Evolutionary conservation across 2,888 invertebrate genomes (phyloP).

Genomic region (Smittia aterrima): DNA sequence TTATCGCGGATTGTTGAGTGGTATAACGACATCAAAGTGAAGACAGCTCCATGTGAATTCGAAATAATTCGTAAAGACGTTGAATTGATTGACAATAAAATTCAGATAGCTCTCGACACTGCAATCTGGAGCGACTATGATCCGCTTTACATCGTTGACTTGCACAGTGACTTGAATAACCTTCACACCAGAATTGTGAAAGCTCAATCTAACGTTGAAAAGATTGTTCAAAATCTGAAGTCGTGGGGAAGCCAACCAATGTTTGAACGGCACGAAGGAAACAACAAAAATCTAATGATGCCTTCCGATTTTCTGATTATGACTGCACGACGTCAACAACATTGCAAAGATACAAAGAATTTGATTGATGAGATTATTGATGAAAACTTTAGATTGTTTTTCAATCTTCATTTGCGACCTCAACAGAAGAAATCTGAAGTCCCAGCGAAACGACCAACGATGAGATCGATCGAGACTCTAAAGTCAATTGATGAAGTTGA

Average conservation of each 20-base stretch:
- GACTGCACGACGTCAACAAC: slow-evolving; percentile 47
- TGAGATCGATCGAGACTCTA: neutral
- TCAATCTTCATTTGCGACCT: slow-evolving; percentile 60
- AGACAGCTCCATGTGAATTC: slow-evolving; percentile 74
- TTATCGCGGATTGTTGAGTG: slow-evolving; percentile 66
- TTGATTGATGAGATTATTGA: slow-evolving; percentile 61
- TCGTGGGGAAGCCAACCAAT: slow-evolving; percentile 74
- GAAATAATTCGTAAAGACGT: slow-evolving; percentile 75
- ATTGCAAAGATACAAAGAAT: slow-evolving; percentile 56
- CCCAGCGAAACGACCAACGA: slow-evolving; percentile 42
- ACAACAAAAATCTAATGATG: slow-evolving; percentile 58
- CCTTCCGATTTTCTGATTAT: slow-evolving; percentile 50
- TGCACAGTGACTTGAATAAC: slow-evolving; percentile 67
- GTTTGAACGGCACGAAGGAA: slow-evolving; percentile 69
- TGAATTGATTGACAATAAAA: slow-evolving; percentile 66
- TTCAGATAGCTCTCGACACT: slow-evolving; percentile 66
- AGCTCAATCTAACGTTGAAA: slow-evolving; percentile 65
- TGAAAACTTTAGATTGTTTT: slow-evolving; percentile 68
- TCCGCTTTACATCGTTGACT: slow-evolving; percentile 67
- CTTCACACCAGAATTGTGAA: slow-evolving; percentile 67
- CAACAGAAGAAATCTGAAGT: slow-evolving; percentile 45
- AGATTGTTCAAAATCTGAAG: slow-evolving; percentile 59
- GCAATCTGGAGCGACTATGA: slow-evolving; percentile 75
- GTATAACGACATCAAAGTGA: slow-evolving; percentile 77
- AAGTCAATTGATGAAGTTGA: slow-evolving; percentile 43